These are phyloP conservation scores for Celastrina argiolus DNA, from an alignment of 2,888 invertebrate species.

Conservation along the genomic window DNA sequence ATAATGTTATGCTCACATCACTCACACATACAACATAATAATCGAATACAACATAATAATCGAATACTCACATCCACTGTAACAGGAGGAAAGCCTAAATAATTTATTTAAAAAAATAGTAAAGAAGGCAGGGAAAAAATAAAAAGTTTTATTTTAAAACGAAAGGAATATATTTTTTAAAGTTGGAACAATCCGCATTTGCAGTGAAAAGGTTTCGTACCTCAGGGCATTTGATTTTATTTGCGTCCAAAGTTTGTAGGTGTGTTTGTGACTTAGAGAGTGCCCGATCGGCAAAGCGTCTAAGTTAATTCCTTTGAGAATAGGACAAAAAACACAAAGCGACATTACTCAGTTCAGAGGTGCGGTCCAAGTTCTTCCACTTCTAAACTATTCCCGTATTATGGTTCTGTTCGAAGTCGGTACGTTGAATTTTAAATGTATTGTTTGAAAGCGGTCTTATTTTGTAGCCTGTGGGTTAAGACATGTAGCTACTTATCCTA, in stretches of 20 bases:
- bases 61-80: no score
- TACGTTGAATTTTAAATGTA: background rate
- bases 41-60: no score
- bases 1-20: no score
- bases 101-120: background rate
- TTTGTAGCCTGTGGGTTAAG: no score
- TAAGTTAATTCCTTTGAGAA: constrained; percentile 34
- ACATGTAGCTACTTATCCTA: no score
- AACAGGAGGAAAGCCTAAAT: background rate
- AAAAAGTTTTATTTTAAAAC: background rate
- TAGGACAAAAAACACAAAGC: constrained; percentile 28
- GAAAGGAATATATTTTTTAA: background rate
- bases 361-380: constrained; percentile 11
- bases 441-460: background rate
- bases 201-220: constrained; percentile 8
- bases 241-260: constrained; percentile 26
- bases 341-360: constrained; percentile 20
- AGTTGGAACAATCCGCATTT: constrained; percentile 24
- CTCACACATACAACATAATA: no score
- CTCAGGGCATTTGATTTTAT: constrained; percentile 25
- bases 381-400: constrained; percentile 15
- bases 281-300: constrained; percentile 29
- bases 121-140: background rate
- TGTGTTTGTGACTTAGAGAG: constrained; percentile 25
- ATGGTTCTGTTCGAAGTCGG: background rate